A percentile compares a stretch with the other conserved stretches of the same genome.
These are phyloP conservation scores for Anguilla pacifica DNA, from an alignment of 2,797 vertebrate species.

Conservation along the genomic window DNA sequence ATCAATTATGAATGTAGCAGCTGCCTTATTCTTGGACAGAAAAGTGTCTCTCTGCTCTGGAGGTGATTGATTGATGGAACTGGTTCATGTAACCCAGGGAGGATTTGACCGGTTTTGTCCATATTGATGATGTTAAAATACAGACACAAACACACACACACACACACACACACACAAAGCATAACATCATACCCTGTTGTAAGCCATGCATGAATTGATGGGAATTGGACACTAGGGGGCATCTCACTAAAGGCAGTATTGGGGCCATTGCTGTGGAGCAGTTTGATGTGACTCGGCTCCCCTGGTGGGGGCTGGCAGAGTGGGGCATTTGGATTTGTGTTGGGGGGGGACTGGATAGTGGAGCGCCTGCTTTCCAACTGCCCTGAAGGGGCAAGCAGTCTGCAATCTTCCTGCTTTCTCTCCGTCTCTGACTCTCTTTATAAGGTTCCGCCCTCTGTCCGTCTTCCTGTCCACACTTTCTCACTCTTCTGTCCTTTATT, in stretches of 20 bases:
- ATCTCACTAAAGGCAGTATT: background rate
- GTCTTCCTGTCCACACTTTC: too few species aligned
- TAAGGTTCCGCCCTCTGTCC: too few species aligned
- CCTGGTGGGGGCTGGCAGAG: too few species aligned
- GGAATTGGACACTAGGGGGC: background rate
- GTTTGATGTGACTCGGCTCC: background rate
- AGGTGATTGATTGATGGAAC: background rate
- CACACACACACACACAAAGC: background rate
- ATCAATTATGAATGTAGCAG: conserved; percentile 3
- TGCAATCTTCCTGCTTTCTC: background rate
- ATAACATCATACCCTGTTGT: background rate
- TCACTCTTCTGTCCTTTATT: too few species aligned
- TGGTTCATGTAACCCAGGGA: background rate
- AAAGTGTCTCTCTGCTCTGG: background rate
- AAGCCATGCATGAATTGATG: background rate
- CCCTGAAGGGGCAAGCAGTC: background rate
- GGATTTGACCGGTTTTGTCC: background rate
- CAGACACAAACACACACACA: background rate
- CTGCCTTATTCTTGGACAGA: background rate
- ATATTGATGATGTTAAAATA: background rate
- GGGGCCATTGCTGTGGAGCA: background rate
- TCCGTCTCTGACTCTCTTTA: background rate
- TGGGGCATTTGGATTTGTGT: background rate
- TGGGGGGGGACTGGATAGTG: background rate
- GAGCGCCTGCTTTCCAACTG: background rate